Evolutionary conservation across 2,797 vertebrate genomes (phyloP).

Genomic region (Clarias pachynema): DNA sequence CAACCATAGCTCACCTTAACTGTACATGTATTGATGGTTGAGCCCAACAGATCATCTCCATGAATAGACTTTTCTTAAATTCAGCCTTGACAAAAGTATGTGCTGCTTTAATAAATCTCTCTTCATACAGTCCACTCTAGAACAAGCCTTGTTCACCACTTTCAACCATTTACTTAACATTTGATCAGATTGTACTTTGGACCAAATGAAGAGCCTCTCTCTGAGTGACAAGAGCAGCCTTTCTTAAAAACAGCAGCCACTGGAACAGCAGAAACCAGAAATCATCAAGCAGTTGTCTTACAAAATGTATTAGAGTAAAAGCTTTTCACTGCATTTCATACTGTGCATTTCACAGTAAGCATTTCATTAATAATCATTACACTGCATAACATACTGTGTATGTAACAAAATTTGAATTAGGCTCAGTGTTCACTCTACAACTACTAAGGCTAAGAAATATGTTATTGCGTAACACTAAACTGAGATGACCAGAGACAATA

Average conservation of each 20-base stretch:
- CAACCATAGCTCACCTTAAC: too few species aligned
- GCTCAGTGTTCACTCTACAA: too few species aligned
- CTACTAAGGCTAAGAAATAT: background rate
- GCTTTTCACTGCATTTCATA: too few species aligned
- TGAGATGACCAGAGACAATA: background rate
- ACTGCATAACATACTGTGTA: too few species aligned
- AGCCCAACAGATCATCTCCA: background rate
- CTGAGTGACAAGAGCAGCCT: conserved; percentile 4
- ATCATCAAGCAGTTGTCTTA: background rate
- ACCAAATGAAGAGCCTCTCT: conserved; percentile 15
- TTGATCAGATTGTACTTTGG: conserved; percentile 33
- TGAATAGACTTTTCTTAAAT: background rate
- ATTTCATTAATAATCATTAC: too few species aligned
- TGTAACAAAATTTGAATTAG: too few species aligned
- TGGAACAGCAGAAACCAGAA: background rate
- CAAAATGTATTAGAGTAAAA: background rate
- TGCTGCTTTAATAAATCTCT: background rate
- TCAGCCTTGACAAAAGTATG: background rate
- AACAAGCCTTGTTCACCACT: conserved; percentile 4
- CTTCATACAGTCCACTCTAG: background rate
- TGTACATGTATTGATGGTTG: too few species aligned
- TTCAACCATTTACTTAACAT: conserved; percentile 12
- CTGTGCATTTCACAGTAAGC: too few species aligned
- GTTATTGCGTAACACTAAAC: background rate
- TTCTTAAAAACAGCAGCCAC: conserved; percentile 11